Conservation (phyloP, 2,888 invertebrate species). For the Pemphredon lugubris region DNA sequence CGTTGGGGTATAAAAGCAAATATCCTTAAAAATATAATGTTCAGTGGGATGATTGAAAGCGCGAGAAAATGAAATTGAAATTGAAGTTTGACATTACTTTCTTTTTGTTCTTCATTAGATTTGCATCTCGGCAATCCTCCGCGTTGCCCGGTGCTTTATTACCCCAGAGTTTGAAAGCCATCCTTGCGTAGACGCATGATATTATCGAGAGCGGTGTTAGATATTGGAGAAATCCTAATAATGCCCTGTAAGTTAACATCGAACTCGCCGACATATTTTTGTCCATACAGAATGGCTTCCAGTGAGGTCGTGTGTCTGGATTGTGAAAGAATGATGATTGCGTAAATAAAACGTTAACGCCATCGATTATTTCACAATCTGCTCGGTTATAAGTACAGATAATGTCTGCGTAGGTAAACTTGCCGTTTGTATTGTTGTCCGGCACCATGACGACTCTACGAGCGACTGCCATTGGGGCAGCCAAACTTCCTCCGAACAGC, state of each 20-base stretch:
- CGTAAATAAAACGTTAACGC: neutral
- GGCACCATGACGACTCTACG: constrained; percentile 83
- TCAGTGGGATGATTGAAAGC: too few species aligned
- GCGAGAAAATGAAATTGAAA: too few species aligned
- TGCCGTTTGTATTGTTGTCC: constrained; percentile 82
- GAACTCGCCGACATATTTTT: constrained; percentile 83
- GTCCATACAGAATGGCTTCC: constrained; percentile 84
- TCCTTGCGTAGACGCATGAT: constrained; percentile 90
- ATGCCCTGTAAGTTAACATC: constrained; percentile 83
- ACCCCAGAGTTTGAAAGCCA: constrained; percentile 91
- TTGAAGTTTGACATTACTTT: too few species aligned
- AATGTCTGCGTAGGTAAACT: too few species aligned
- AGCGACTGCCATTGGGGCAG: constrained; percentile 87
- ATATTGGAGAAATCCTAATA: constrained; percentile 86
- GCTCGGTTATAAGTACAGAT: too few species aligned
- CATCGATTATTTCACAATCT: neutral
- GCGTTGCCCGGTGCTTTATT: constrained; percentile 90
- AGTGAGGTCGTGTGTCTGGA: constrained; percentile 65
- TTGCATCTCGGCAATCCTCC: constrained; percentile 89
- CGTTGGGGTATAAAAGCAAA: neutral
- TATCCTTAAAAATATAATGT: too few species aligned
- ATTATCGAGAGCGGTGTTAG: constrained; percentile 91
- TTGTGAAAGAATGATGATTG: neutral
- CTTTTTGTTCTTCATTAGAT: constrained; percentile 90
- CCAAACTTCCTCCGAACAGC: constrained; percentile 86